Conservation (phyloP, 2,797 vertebrate species). For the Diglossa cyanea region DNA sequence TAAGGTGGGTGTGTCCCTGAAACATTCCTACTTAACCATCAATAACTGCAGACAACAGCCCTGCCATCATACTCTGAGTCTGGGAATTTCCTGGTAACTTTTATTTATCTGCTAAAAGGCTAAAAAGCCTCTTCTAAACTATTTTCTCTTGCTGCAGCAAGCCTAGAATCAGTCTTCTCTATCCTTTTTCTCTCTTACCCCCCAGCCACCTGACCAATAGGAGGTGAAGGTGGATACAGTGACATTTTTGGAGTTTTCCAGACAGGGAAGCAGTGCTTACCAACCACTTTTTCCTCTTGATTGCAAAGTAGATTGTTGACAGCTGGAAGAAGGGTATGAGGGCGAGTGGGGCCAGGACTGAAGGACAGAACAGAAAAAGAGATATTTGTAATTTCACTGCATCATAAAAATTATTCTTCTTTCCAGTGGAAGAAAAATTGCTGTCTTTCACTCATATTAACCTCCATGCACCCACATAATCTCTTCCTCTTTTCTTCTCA, state of each 20-base stretch:
- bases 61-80: neutral
- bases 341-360: conserved; percentile 78
- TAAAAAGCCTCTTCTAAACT: neutral
- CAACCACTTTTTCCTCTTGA: conserved; percentile 69
- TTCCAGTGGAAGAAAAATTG: neutral
- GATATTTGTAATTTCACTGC: neutral
- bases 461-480: neutral
- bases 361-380: neutral
- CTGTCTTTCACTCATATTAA: neutral
- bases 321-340: conserved; percentile 79
- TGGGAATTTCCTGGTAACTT: neutral
- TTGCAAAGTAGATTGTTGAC: conserved; percentile 73
- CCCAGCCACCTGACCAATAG: fast-evolving
- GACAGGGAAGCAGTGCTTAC: conserved; percentile 52
- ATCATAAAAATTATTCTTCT: neutral
- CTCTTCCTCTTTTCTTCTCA: neutral
- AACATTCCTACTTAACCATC: neutral
- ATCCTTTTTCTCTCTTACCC: neutral
- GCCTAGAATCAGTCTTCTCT: neutral
- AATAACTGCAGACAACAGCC: neutral
- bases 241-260: neutral
- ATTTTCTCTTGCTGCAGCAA: neutral
- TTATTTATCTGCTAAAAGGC: neutral
- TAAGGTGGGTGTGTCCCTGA: neutral
- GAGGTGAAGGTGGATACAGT: neutral